Percentiles rank a stretch among this genome's conserved stretches.
Conservation (phyloP, 2,888 invertebrate genomes). For the Nemotelus pantherinus region DNA sequence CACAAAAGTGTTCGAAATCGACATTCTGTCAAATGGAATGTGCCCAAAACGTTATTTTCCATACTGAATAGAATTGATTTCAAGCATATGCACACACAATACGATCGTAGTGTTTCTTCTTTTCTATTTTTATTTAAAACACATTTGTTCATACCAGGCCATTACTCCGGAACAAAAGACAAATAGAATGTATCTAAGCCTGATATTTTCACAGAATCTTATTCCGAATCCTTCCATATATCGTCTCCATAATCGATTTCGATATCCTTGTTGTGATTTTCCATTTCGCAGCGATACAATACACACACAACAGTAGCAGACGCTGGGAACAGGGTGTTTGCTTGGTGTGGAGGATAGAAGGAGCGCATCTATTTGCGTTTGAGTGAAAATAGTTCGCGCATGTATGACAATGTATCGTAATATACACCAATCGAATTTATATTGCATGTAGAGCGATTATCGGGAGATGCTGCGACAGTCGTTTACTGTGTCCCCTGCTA, state of each 20-base stretch:
- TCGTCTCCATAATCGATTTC: conserved; percentile 21
- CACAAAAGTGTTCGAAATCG: conserved; percentile 5
- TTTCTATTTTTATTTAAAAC: conserved; percentile 40
- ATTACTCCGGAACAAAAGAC: conserved; percentile 42
- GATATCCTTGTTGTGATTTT: conserved; percentile 39
- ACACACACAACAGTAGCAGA: background rate
- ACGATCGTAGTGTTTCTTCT: no score
- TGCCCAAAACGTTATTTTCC: background rate
- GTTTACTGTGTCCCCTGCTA: background rate
- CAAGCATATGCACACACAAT: background rate
- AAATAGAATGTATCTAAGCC: conserved; percentile 39
- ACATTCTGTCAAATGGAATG: conserved; percentile 13
- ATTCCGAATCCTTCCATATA: conserved; percentile 33
- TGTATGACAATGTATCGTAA: conserved; percentile 28
- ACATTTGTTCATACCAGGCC: conserved; percentile 39
- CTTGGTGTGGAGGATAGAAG: background rate
- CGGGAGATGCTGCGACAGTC: conserved; percentile 5
- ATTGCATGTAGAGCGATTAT: conserved; percentile 23
- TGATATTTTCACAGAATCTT: conserved; percentile 38
- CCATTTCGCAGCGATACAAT: conserved; percentile 18
- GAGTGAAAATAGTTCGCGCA: conserved; percentile 41
- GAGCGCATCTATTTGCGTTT: conserved; percentile 25
- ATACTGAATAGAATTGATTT: conserved; percentile 31
- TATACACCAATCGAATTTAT: conserved; percentile 36
- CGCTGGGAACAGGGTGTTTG: background rate